Base-by-base conservation (phyloP, 2,888 invertebrate species). In the Scrobipalpa atriplicella region DNA sequence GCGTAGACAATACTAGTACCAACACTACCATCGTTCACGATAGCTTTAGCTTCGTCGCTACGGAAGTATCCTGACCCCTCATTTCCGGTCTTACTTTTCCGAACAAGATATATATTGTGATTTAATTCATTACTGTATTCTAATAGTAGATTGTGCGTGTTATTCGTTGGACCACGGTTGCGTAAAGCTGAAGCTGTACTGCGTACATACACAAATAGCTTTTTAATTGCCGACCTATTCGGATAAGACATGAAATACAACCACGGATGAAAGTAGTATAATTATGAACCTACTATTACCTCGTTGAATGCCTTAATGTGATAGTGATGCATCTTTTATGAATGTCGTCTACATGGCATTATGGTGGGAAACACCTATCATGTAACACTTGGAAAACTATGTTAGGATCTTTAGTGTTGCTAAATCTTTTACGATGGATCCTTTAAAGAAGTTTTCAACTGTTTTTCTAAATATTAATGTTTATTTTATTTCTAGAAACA, bases 401-500 rank as follows among this genome's bases (percentile, higher is more conserved):
- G 16, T 47, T 43, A 43, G 13, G 13, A 43, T 13, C 47, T 47
- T 47, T 47, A n/a, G 3, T 47, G 16, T 3, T n/a, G 47, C 7
- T 47, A 47, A 47, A 47, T 16, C 5, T 47, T 47, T 47, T 47
- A 47, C n/a, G 2, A 47, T 47, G 5, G n/a, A 1, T n/a, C 16
- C 16, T 16, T n/a, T 47, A 47, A 3, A 16, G 3, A 47, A n/a
- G 10, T n/a, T 47, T 41, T 41, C 8, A 10, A 47, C 6, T 0
- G 11, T 13, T n/a, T 47, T 16, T 47, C 7, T 47, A 16, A n/a
- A 16, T 47, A 16, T 47, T 16, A 47, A 47, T 16, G 47, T 47
- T 16, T 43, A n/a, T 47, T 47, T 16, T 67, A 68, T 62, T 89
- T 87, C 29, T 87, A 94, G 94, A 94, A 94, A 86, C 93, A 94